Base-by-base conservation (phyloP, 1,140 invertebrate species). In the Drosophila lini region DNA sequence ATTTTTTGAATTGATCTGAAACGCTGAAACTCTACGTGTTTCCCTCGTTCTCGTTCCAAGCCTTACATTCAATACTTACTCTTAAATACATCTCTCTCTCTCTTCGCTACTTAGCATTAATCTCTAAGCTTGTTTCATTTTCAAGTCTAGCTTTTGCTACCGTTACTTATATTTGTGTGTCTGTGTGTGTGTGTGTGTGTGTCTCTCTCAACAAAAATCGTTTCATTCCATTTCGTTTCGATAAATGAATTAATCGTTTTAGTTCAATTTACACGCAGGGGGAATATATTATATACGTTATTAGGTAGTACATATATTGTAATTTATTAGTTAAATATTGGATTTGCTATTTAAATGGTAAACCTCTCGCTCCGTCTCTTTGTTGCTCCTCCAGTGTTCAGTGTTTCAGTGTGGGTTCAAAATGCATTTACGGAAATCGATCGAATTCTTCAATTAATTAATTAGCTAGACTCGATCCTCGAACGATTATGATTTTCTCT, bases 261-360 rank as follows among this genome's bases (percentile, higher is more conserved):
- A 69, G 67, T 70, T 68, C 63, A 70, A 70, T 69, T 40, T 56
- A 70, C 64, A 70, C 50, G 42, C 48, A 69, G 65, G 34, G 57
- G 65, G 28, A 57, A 70, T 58, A 71, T 41, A 57, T 67, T 58
- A 70, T 64, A 62, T 36, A 53, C n/a, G 65, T 57, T 69, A 57
- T 69, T 40, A 70, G 31, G 65, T 69, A 53, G 44, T 57, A 70
- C 65, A 70, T 47, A 41, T 36, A 53, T 15, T 7, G 40, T 73
- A 74, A 40, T 75, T 71, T 40, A 74, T 52, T 56, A 63, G 52
- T 62, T 76, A 67, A 64, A 60, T 79, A 77, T 78, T 79, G 65
- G 47, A 77, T 78, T 78, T 79, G 76, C 64, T 86, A 82, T 77
- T 86, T 89, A 78, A 79, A 61, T 80, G 74, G 45, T 69, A 75